Evolutionary conservation across 2,888 invertebrate genomes (phyloP), one percentile per base, ranked within the genome.

Genomic region (Eilema caniola): DNA sequence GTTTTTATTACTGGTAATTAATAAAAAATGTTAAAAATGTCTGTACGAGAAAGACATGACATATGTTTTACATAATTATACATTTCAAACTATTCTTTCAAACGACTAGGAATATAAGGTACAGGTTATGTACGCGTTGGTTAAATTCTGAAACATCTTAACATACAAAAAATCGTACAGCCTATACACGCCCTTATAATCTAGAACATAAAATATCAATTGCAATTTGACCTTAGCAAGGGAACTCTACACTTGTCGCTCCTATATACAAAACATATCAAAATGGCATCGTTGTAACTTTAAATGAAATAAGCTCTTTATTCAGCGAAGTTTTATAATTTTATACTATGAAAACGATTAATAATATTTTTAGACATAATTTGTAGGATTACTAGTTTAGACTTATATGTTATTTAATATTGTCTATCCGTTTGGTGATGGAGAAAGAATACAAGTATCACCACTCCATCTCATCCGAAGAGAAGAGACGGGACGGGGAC

Each of bases 241-340:
- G 71, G 33, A 12, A 23, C 47, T 60, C 23, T 41, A 61, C 61
- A 61, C 10, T 33, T 28, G 56, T 67, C 28, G 66, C 69, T 60
- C 71, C 65, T 75, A 63, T 67, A 70, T 73, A 69, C 75, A 77
- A 73, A 67, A 73, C 67, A 67, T 67, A 24, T 68, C 71, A 73
- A 77, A 81, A 82, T 82, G 81, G 81, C 82, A 83, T 81, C 76
- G 62, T 68, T 71, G 62, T 74, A 75, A 66, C 62, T 71, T 69
- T 69, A 77, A 82, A 84, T 76, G 72, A 78, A 79, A 41, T 76
- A 82, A 83, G 84, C 81, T 84, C 83, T 71, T 79, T 74, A 75
- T 78, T 67, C 71, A 77, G 77, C 76, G 72, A 76, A 73, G 53
- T 74, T 78, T 70, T 73, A 71, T 74, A 72, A 75, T 73, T 68